These are phyloP conservation scores for Gallinago undulata DNA, from an alignment of 2,113 vertebrate species.

Conservation along the genomic window DNA sequence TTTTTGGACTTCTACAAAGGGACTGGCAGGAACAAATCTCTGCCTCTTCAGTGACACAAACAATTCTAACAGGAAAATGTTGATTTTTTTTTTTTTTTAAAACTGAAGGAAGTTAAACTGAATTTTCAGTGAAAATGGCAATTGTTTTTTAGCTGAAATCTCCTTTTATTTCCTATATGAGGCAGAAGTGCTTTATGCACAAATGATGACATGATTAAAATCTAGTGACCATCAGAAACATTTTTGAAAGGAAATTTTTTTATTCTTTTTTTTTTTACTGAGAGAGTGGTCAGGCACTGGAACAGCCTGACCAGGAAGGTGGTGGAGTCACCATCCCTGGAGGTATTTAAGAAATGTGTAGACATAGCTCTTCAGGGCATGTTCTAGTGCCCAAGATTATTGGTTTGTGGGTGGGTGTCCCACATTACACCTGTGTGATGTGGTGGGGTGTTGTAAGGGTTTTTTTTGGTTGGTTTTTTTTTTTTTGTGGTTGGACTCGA, in stretches of 20 bases:
- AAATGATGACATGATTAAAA: neutral
- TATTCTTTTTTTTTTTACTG: neutral
- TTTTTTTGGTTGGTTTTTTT: no score
- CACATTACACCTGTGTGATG: no score
- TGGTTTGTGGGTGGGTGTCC: no score
- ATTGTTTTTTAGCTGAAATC: neutral
- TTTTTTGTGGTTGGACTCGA: no score
- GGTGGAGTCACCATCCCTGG: no score
- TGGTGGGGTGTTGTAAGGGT: no score
- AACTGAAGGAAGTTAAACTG: neutral
- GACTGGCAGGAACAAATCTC: neutral
- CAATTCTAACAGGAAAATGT: neutral
- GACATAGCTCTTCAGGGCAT: no score
- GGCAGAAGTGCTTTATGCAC: neutral
- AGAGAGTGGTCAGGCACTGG: no score
- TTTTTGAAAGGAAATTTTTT: neutral
- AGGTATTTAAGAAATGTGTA: no score
- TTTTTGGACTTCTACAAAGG: neutral
- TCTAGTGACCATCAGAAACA: neutral
- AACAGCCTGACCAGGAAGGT: no score
- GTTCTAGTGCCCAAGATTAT: no score
- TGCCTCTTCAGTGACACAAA: neutral
- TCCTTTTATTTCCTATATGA: neutral
- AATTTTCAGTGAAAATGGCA: neutral
- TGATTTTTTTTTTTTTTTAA: neutral